These are phyloP conservation scores for Metalampra italica DNA, from an alignment of 2,888 invertebrate species.

Conservation along the genomic window DNA sequence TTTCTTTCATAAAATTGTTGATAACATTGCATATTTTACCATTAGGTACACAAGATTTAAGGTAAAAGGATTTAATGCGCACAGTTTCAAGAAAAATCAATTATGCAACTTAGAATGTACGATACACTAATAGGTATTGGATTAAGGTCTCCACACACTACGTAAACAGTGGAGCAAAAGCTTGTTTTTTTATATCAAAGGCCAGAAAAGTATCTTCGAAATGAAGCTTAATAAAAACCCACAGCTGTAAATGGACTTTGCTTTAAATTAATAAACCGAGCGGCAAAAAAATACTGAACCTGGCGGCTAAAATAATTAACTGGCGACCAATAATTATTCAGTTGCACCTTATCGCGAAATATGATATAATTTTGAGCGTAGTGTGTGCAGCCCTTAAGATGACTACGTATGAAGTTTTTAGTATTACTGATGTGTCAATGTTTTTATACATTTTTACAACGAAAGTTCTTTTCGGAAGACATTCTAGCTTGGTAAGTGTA, in stretches of 20 bases:
- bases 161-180: background rate
- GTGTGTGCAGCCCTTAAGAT: slow-evolving; percentile 13
- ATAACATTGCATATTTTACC: background rate
- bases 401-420: slow-evolving; percentile 50
- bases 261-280: too few relatives aligned
- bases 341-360: background rate
- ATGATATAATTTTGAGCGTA: background rate
- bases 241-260: too few relatives aligned
- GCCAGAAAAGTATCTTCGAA: too few relatives aligned
- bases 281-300: background rate
- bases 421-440: slow-evolving; percentile 56
- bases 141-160: background rate
- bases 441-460: slow-evolving; percentile 72
- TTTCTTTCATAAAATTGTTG: too few relatives aligned
- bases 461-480: slow-evolving; percentile 22
- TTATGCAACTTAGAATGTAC: slow-evolving; percentile 21
- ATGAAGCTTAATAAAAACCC: too few relatives aligned
- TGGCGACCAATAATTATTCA: too few relatives aligned
- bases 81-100: slow-evolving; percentile 11
- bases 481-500: background rate
- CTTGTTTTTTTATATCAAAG: too few relatives aligned
- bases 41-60: background rate
- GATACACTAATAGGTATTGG: slow-evolving; percentile 17
- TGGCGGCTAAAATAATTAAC: too few relatives aligned
- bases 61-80: background rate